Evolutionary conservation across 2,888 invertebrate genomes (phyloP).

Genomic region (Chirona hameri): DNA sequence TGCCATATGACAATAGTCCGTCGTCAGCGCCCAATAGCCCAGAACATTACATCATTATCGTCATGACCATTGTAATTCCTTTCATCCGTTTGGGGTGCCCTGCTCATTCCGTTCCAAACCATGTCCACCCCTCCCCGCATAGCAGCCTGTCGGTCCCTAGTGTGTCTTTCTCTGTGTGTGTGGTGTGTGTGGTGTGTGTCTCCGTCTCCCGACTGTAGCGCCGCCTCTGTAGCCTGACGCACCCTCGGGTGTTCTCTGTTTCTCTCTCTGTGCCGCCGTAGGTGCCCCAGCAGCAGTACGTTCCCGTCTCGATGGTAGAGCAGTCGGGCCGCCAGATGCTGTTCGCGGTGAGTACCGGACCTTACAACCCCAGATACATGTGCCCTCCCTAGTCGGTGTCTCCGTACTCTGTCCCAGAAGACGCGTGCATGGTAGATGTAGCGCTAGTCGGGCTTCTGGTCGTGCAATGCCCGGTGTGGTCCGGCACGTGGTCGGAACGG

Average conservation of each 20-base stretch:
- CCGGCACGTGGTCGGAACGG: too few relatives aligned
- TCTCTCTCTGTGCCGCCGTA: constrained; percentile 22
- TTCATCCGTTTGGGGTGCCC: too few relatives aligned
- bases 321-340: constrained; percentile 77
- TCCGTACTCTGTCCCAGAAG: too few relatives aligned
- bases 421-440: too few relatives aligned
- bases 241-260: constrained; percentile 35
- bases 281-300: constrained; percentile 60
- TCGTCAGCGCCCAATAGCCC: too few relatives aligned
- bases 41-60: too few relatives aligned
- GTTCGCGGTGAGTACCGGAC: constrained; percentile 57
- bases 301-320: constrained; percentile 88
- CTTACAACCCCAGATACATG: not conserved
- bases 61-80: too few relatives aligned
- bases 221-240: not conserved
- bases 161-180: too few relatives aligned
- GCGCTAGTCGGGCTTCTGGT: not conserved
- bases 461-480: not conserved
- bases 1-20: too few relatives aligned
- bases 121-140: not conserved
- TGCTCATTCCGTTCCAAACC: too few relatives aligned
- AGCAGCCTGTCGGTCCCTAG: not conserved
- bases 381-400: not conserved
- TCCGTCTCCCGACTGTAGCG: not conserved
- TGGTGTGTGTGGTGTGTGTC: too few relatives aligned